Conservation (phyloP, 2,888 invertebrate genomes). For the Globia sparganii region DNA sequence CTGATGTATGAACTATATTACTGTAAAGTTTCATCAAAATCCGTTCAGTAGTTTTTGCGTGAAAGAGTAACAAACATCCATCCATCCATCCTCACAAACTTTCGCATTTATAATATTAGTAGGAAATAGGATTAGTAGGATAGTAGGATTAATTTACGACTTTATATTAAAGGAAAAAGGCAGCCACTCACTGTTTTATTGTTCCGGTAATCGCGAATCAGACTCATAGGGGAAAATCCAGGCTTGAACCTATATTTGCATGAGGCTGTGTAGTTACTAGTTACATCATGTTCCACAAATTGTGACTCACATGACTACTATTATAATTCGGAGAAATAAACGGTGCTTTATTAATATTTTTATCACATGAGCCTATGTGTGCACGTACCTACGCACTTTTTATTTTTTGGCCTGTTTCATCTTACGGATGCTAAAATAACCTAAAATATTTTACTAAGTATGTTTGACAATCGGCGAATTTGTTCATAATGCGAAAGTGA, state of each 20-base stretch:
- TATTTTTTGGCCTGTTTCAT: conserved; percentile 12
- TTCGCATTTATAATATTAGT: too few relatives aligned
- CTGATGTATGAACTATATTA: too few relatives aligned
- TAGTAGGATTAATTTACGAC: background rate
- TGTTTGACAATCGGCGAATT: background rate
- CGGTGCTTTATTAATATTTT: conserved; percentile 29
- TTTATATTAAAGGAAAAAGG: background rate
- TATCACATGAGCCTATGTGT: conserved; percentile 2
- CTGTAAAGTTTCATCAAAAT: too few relatives aligned
- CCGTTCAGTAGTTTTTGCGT: too few relatives aligned
- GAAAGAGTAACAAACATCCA: too few relatives aligned
- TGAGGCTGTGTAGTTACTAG: conserved; percentile 2
- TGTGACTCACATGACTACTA: conserved; percentile 27
- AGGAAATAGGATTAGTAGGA: too few relatives aligned
- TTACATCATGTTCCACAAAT: conserved; percentile 34
- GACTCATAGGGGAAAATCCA: conserved; percentile 37
- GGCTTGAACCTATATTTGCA: conserved; percentile 9
- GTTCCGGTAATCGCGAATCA: background rate
- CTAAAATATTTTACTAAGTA: background rate
- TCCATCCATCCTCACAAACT: too few relatives aligned
- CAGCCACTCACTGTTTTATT: conserved; percentile 1
- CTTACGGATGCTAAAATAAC: background rate
- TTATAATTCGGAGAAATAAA: conserved; percentile 36
- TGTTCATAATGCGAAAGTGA: background rate
- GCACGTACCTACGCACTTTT: conserved; percentile 40